Percentiles rank a stretch among this genome's conserved stretches.
These are phyloP conservation scores for Halocynthia aurantium DNA, from an alignment of 23 tunicate genomes.

Conservation along the genomic window DNA sequence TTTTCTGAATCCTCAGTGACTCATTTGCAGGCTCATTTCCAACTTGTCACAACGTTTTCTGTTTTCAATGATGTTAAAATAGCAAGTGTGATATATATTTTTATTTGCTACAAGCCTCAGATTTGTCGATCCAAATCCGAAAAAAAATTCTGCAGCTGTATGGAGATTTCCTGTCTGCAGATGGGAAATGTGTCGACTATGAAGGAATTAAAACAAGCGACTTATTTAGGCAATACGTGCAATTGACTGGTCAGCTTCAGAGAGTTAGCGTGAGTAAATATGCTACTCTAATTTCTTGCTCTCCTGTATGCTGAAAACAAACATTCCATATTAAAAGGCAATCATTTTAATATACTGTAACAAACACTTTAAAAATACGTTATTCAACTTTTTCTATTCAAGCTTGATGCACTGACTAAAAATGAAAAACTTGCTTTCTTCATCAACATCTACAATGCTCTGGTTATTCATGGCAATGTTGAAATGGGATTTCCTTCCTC, in stretches of 20 bases:
- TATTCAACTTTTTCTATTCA: slow-evolving; percentile 3
- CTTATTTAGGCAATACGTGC: slow-evolving; percentile 52
- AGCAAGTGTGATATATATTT: not conserved
- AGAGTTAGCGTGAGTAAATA: slow-evolving; percentile 28
- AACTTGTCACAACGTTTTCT: not conserved
- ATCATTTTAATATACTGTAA: too few species aligned
- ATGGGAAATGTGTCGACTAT: slow-evolving; percentile 86
- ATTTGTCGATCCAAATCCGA: slow-evolving; percentile 30
- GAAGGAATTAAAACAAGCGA: slow-evolving; percentile 51
- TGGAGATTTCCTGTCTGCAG: slow-evolving; percentile 49
- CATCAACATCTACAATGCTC: slow-evolving; percentile 92
- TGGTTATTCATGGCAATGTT: slow-evolving; percentile 79
- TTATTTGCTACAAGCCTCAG: slow-evolving; percentile 26
- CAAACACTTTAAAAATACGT: too few species aligned
- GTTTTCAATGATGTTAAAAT: not conserved
- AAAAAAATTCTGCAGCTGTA: slow-evolving; percentile 58
- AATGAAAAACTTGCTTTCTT: slow-evolving; percentile 84
- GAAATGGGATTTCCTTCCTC: slow-evolving; percentile 47
- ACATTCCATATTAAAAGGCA: too few species aligned
- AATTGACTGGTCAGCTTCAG: slow-evolving; percentile 55
- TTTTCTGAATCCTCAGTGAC: not conserved
- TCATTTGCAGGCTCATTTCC: not conserved
- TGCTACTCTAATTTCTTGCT: not conserved
- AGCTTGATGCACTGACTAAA: slow-evolving; percentile 35
- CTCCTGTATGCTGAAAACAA: not conserved